Evolutionary conservation across 2,888 invertebrate species (phyloP).

Genomic region (Chymomyza procnemis): DNA sequence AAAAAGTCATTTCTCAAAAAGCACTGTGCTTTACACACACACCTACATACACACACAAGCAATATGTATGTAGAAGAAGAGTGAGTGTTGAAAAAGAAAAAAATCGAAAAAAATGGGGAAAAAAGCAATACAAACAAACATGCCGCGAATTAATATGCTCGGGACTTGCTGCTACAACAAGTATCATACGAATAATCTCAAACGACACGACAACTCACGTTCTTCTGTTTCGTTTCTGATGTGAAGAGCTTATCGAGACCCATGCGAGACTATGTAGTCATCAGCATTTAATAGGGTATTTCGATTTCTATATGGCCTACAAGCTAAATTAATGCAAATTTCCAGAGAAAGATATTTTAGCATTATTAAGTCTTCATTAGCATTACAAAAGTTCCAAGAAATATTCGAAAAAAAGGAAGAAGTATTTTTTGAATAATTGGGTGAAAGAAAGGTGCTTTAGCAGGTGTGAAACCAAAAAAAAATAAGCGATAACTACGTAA

Average conservation of each 20-base stretch:
- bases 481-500: too few relatives aligned
- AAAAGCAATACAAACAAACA: neutral
- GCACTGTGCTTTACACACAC: neutral
- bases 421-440: neutral
- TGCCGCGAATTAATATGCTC: constrained; percentile 20
- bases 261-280: neutral
- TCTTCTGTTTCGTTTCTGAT: constrained; percentile 20
- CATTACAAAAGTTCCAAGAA: neutral
- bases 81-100: neutral
- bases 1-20: constrained; percentile 30
- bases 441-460: neutral
- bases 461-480: neutral
- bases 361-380: neutral
- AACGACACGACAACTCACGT: constrained; percentile 25
- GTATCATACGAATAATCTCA: constrained; percentile 28
- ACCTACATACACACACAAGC: too few relatives aligned
- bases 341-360: neutral
- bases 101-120: too few relatives aligned
- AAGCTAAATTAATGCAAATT: neutral
- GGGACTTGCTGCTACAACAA: constrained; percentile 9
- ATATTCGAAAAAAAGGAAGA: neutral
- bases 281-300: neutral
- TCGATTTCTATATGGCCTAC: neutral
- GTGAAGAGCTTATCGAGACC: constrained; percentile 32
- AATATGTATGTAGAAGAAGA: neutral